phyloP scores from a whole-genome alignment of 2,888 invertebrate species.

The Carterocephalus palaemon region DNA sequence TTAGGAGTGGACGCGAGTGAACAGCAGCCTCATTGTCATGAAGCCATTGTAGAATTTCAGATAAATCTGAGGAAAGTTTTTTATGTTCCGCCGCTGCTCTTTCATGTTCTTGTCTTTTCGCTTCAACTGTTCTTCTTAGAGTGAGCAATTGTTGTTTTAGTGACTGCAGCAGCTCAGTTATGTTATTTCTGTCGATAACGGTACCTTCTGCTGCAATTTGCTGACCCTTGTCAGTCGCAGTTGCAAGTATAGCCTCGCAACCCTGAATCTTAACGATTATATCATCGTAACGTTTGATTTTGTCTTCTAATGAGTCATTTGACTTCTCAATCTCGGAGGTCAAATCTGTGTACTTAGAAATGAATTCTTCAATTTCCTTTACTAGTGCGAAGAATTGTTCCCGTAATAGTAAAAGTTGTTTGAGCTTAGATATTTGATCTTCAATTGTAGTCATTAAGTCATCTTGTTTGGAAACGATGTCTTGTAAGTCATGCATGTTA shows the following conservation, averaged over 20 bases:
- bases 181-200: constrained; percentile 90
- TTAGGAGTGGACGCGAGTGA: constrained; percentile 89
- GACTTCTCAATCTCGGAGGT: constrained; percentile 91
- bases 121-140: constrained; percentile 89
- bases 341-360: constrained; percentile 90
- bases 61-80: constrained; percentile 89
- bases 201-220: constrained; percentile 95
- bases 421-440: constrained; percentile 89
- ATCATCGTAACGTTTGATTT: constrained; percentile 92
- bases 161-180: constrained; percentile 92
- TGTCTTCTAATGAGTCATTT: constrained; percentile 89
- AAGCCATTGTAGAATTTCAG: constrained; percentile 89
- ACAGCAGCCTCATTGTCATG: constrained; percentile 89
- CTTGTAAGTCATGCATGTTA: constrained; percentile 87
- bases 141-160: constrained; percentile 90
- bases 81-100: constrained; percentile 92
- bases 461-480: constrained; percentile 89
- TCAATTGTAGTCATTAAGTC: constrained; percentile 91
- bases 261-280: constrained; percentile 92
- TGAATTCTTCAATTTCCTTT: constrained; percentile 92
- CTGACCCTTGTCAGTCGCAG: constrained; percentile 94
- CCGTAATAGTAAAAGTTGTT: constrained; percentile 87
- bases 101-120: constrained; percentile 92
- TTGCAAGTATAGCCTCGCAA: constrained; percentile 91
- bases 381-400: constrained; percentile 93